These are phyloP conservation scores for Eretmochelys imbricata DNA, from an alignment of 2,113 vertebrate species.

Conservation along the genomic window DNA sequence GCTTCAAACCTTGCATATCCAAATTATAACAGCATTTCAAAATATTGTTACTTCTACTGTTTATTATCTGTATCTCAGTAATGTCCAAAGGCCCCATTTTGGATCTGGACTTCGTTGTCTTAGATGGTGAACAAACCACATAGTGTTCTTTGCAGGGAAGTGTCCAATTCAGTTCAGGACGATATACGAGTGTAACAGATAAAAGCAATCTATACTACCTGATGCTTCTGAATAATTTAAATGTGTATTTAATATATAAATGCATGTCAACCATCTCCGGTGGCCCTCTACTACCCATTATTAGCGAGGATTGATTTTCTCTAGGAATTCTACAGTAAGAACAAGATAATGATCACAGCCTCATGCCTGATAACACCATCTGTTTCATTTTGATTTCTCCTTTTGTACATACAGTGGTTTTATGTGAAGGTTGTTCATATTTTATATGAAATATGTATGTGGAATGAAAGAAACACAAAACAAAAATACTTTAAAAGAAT, in stretches of 20 bases:
- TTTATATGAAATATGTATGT: slow-evolving; percentile 13
- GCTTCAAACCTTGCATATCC: background rate
- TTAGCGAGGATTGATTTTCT: background rate
- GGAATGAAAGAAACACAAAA: slow-evolving; percentile 22
- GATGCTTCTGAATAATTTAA: background rate
- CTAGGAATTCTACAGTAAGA: background rate
- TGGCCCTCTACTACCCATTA: background rate
- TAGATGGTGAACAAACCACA: background rate
- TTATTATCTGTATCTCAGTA: background rate
- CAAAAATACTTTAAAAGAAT: slow-evolving; percentile 22
- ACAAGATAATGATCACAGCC: background rate
- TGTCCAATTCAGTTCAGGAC: background rate
- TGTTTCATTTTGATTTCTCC: background rate
- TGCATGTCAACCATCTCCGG: background rate
- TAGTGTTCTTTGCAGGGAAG: background rate
- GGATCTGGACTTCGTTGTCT: background rate
- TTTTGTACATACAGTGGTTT: background rate
- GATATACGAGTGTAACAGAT: background rate
- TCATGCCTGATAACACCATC: background rate
- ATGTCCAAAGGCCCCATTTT: background rate
- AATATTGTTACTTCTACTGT: background rate
- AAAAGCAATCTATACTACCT: background rate
- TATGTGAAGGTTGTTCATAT: background rate
- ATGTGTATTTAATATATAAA: background rate
- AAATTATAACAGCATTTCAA: background rate